Evolutionary conservation across 2,888 invertebrate species (phyloP), one percentile per base, ranked within the genome.

Genomic region (Caenorhabditis sinica): DNA sequence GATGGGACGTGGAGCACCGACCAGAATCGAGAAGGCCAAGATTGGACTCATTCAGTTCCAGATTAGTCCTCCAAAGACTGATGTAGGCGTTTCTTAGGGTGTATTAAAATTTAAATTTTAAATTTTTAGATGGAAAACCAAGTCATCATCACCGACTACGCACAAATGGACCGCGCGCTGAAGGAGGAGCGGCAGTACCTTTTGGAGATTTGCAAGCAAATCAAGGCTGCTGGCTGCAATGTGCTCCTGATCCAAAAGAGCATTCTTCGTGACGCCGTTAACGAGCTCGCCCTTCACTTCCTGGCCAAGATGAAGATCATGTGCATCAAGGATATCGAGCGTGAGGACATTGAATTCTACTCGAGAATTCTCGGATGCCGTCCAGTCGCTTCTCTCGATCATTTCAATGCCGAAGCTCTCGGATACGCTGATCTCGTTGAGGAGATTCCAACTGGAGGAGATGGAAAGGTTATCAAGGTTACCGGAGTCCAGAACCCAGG

Each of bases 31-130:
- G 93, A 98, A 98, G 93, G 98, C 98, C 8, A 98, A 97, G 94
- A 97, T 99, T 93, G 99, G 96, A 82, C 95, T 99, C 20, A 98
- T 99, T 89, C 99, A 99, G 94, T 99, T 99, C 94, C 99, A 99
- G 93, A 96, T 99, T 93, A 99, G 99, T 17, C 97, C 99, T 72
- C 99, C 99, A 9, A 99, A 99, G 94, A 99, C 99, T 76, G 98
- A 99, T 94, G 96, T 96, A 93, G 95, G 95, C 73, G 13, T 56
- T 28, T 20, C 8, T 11, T 2, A 8, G 15, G 17, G 17, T 49
- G 0, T 1, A 13, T 17, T 5, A 53, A 56, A 61, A 40, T 15
- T 63, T 9, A 66, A 23, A 30, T 28, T 20, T 13, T 56, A 13
- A 30, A 43, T 49, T 68, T 76, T 53, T 6, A 83, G 80, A 87